Evolutionary conservation across 2,113 vertebrate species (phyloP).

Genomic region (Chrysemys picta): DNA sequence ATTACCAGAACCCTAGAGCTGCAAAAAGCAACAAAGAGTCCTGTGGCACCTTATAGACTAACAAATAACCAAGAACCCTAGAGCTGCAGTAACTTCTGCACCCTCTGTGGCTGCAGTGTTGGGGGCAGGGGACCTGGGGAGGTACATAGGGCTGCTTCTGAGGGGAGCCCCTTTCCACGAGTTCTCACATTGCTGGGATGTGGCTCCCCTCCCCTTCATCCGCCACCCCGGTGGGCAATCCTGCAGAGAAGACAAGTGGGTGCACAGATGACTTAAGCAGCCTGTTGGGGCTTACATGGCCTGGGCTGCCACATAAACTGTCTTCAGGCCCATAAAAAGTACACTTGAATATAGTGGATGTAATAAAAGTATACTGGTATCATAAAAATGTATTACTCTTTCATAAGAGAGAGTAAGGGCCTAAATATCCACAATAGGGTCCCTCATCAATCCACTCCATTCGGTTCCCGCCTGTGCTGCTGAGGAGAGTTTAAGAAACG

Average conservation of each 20-base stretch:
- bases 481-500: background rate
- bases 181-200: background rate
- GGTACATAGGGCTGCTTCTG: background rate
- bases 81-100: background rate
- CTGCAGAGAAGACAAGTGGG: background rate
- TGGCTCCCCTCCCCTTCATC: background rate
- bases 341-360: slow-evolving; percentile 24
- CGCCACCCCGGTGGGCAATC: fast-evolving
- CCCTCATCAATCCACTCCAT: slow-evolving; percentile 19
- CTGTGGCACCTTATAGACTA: too few relatives aligned
- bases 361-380: slow-evolving; percentile 54
- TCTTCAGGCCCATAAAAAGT: slow-evolving; percentile 6
- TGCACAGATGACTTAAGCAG: background rate
- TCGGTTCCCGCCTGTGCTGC: background rate
- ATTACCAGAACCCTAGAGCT: background rate
- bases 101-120: background rate
- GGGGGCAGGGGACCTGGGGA: background rate
- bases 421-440: slow-evolving; percentile 6
- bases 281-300: background rate
- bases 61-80: too few relatives aligned
- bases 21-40: too few relatives aligned
- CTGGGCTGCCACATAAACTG: slow-evolving; percentile 5
- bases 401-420: slow-evolving; percentile 27
- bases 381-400: slow-evolving; percentile 45
- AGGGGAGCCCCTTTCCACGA: background rate